A percentile compares a stretch with the other conserved stretches of the same genome.
These are phyloP conservation scores for Alviniconcha strummeri DNA, from an alignment of 2,888 invertebrate species.

Conservation along the genomic window DNA sequence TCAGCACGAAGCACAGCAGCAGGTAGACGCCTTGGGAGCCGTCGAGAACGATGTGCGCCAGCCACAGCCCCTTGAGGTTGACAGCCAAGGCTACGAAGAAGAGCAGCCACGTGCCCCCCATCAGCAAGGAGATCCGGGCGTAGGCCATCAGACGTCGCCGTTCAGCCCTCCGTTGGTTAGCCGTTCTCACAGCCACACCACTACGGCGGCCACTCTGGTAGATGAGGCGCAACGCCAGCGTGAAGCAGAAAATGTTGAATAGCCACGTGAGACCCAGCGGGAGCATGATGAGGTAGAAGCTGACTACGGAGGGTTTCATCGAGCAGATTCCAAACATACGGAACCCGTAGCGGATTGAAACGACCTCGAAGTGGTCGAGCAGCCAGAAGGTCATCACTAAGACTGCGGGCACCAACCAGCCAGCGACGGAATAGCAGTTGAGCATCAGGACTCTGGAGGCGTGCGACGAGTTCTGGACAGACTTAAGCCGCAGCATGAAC, in stretches of 20 bases:
- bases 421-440: not conserved
- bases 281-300: conserved; percentile 17
- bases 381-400: conserved; percentile 21
- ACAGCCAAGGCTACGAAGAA: conserved; percentile 38
- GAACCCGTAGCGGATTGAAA: conserved; percentile 10
- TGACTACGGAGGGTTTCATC: conserved; percentile 22
- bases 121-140: conserved; percentile 33
- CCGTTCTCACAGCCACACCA: not conserved
- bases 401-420: conserved; percentile 32
- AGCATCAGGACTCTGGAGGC: conserved; percentile 8
- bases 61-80: conserved; percentile 36
- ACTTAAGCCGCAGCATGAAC: conserved; percentile 18
- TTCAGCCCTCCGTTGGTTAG: not conserved
- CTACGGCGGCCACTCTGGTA: not conserved
- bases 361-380: conserved; percentile 25
- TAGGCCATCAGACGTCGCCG: conserved; percentile 29
- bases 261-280: conserved; percentile 20
- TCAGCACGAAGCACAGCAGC: conserved; percentile 34
- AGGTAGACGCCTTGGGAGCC: conserved; percentile 32
- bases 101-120: conserved; percentile 39
- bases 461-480: not conserved
- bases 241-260: conserved; percentile 24
- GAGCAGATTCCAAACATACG: conserved; percentile 29
- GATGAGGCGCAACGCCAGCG: conserved; percentile 31
- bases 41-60: conserved; percentile 36